These are phyloP conservation scores for Diogma glabrata DNA, from an alignment of 2,888 invertebrate species.

Conservation along the genomic window DNA sequence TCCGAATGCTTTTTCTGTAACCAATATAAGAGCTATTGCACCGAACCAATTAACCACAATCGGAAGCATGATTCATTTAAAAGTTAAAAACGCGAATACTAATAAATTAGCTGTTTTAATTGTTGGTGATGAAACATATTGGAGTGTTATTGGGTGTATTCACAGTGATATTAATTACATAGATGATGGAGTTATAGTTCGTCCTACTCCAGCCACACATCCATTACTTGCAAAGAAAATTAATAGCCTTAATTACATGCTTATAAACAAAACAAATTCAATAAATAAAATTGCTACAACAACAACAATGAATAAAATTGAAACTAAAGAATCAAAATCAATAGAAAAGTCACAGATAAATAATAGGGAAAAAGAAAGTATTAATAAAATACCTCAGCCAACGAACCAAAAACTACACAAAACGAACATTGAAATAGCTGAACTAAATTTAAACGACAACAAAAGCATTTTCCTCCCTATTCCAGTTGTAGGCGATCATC, in stretches of 20 bases:
- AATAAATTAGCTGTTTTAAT: slow-evolving; percentile 27
- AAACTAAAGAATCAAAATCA: background rate
- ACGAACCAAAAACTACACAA: slow-evolving; percentile 10
- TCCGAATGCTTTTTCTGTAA: slow-evolving; percentile 27
- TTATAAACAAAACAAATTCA: slow-evolving; percentile 1
- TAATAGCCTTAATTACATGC: slow-evolving; percentile 20
- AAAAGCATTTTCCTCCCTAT: slow-evolving; percentile 28
- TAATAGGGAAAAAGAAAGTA: background rate
- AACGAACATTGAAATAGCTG: slow-evolving; percentile 28
- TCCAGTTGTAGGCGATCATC: slow-evolving; percentile 24
- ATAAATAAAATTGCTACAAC: background rate
- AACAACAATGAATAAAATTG: background rate
- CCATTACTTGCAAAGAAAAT: slow-evolving; percentile 34
- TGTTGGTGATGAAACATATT: slow-evolving; percentile 17
- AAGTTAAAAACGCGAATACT: slow-evolving; percentile 19
- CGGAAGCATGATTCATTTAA: slow-evolving; percentile 21
- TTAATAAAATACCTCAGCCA: background rate
- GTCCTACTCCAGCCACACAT: slow-evolving; percentile 33
- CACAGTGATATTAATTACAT: slow-evolving; percentile 24
- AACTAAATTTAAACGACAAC: slow-evolving; percentile 24
- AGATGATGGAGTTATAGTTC: slow-evolving; percentile 27
- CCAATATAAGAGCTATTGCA: slow-evolving; percentile 27
- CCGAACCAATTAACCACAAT: slow-evolving; percentile 23
- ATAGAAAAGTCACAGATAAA: no score
- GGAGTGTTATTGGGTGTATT: slow-evolving; percentile 26